Conservation (phyloP, 2,888 invertebrate genomes). For the Melikaiella ostensackeni region DNA sequence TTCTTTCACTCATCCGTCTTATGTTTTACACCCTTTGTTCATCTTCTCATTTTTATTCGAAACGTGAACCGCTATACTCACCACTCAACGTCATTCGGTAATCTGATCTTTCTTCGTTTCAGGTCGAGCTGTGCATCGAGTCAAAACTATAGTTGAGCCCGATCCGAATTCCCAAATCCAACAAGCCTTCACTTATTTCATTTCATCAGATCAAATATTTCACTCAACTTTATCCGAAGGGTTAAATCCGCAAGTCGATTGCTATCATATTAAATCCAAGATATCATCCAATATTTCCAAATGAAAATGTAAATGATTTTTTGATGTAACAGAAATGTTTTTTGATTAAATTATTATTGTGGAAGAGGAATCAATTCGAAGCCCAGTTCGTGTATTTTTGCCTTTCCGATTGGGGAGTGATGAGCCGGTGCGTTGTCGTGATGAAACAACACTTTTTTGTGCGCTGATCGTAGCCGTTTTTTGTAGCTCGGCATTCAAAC, state of each 20-base stretch:
- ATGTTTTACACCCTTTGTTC: slow-evolving; percentile 2
- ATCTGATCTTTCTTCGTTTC: neutral
- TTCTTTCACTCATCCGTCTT: neutral
- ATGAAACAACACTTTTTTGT: too few species aligned
- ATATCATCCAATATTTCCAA: neutral
- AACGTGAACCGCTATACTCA: slow-evolving; percentile 7
- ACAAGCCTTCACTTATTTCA: slow-evolving; percentile 7
- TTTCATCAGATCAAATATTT: slow-evolving; percentile 1
- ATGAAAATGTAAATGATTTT: too few species aligned
- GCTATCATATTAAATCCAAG: neutral
- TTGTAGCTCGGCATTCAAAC: too few species aligned
- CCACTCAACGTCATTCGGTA: neutral
- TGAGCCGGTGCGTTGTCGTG: too few species aligned
- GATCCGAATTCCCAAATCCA: slow-evolving; percentile 7
- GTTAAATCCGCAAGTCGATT: neutral
- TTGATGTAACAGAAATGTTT: too few species aligned
- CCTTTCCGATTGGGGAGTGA: too few species aligned
- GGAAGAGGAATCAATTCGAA: too few species aligned
- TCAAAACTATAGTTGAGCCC: neutral
- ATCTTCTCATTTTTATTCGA: neutral
- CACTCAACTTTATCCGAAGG: neutral
- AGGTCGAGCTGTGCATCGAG: neutral
- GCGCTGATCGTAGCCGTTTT: too few species aligned
- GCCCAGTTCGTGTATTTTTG: too few species aligned
- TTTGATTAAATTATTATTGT: too few species aligned